Evolutionary conservation across 2,888 invertebrate species (phyloP).

Genomic region (Eupithecia insigniata): DNA sequence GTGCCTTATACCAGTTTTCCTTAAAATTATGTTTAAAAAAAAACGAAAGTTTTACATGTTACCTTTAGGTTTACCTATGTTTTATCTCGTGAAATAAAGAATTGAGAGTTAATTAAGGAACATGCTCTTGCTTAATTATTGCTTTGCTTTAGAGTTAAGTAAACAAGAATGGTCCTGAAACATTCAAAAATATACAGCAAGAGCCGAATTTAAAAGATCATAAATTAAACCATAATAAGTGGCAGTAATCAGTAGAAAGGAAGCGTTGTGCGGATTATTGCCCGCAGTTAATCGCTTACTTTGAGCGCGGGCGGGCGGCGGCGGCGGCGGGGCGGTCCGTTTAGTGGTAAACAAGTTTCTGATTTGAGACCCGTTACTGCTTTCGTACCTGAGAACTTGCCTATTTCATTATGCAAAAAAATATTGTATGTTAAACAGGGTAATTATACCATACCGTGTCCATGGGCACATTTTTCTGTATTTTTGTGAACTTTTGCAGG

Average conservation of each 20-base stretch:
- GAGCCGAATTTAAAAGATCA: not conserved
- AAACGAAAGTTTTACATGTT: too few species aligned
- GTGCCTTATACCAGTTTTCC: too few species aligned
- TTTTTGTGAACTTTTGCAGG: not conserved
- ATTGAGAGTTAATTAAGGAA: too few species aligned
- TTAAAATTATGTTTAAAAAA: too few species aligned
- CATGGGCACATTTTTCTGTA: not conserved
- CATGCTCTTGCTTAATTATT: not conserved
- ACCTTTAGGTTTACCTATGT: too few species aligned
- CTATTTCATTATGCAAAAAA: not conserved
- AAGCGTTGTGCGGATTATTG: conserved; percentile 20
- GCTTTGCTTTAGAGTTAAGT: not conserved
- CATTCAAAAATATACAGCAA: not conserved
- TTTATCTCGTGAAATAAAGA: too few species aligned
- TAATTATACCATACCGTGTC: conserved; percentile 11
- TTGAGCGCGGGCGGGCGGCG: conserved; percentile 19
- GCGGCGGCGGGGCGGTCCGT: conserved; percentile 30
- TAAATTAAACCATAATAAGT: not conserved
- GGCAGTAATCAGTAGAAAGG: conserved; percentile 12
- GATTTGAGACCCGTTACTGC: conserved; percentile 21
- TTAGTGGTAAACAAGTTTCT: conserved; percentile 32
- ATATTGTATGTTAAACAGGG: conserved; percentile 8
- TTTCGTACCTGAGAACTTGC: not conserved
- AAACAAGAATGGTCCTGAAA: not conserved
- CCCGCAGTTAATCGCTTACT: conserved; percentile 25